A percentile compares a stretch with the other conserved stretches of the same genome.
Conservation (phyloP, 53 echinoderm and acorn worm genomes). For the Stichopus horrens region DNA sequence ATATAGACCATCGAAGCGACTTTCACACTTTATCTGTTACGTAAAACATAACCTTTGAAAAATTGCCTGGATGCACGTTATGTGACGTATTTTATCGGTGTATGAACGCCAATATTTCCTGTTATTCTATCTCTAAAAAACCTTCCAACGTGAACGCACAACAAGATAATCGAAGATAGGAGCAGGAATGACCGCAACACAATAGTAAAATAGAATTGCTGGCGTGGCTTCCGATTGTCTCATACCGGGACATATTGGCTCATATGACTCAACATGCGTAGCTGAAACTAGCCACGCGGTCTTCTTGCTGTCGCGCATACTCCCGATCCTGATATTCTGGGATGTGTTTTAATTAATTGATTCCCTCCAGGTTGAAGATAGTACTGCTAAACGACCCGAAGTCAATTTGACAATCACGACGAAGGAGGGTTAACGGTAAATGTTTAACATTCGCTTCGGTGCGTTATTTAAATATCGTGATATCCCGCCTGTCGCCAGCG, state of each 20-base stretch:
- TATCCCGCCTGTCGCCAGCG: conserved; percentile 5
- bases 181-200: no score
- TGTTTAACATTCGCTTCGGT: neutral
- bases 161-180: no score
- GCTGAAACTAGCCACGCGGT: no score
- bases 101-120: neutral
- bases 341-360: neutral
- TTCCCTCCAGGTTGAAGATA: neutral
- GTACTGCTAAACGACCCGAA: neutral
- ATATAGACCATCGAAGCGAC: no score
- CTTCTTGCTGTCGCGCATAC: no score
- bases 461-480: neutral
- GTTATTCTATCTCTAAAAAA: neutral
- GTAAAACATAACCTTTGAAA: neutral
- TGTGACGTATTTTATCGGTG: neutral
- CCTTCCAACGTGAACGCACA: no score
- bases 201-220: no score
- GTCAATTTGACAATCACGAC: neutral
- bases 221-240: no score
- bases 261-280: no score
- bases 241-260: no score
- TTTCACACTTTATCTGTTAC: no score
- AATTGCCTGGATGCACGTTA: neutral
- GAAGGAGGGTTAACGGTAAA: neutral
- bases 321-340: neutral